phyloP scores from a whole-genome alignment of 2,113 vertebrate genomes.

The Microtus oregoni region DNA sequence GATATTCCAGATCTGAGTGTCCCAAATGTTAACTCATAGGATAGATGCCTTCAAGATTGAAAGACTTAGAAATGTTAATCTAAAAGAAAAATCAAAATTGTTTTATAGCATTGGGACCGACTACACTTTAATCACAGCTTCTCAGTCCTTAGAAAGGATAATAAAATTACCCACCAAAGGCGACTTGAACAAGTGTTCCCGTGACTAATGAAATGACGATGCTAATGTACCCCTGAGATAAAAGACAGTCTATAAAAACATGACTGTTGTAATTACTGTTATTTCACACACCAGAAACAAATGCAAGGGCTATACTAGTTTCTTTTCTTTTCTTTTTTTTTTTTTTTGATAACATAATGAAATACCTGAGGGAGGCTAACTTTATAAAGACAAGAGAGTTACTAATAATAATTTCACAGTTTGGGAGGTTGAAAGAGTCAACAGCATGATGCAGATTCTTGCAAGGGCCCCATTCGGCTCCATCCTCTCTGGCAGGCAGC shows the following conservation, averaged over 20 bases:
- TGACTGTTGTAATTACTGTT: not conserved
- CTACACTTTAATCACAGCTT: not conserved
- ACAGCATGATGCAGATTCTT: not conserved
- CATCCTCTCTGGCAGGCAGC: not conserved
- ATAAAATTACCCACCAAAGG: not conserved
- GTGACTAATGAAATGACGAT: not conserved
- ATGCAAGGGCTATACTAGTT: not conserved
- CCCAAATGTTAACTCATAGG: not conserved
- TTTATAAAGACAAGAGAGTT: not conserved
- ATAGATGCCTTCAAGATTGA: not conserved
- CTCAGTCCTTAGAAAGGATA: slow-evolving; percentile 12
- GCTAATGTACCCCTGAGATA: not conserved
- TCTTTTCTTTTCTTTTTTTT: no score
- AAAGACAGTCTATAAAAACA: not conserved
- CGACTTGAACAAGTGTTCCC: not conserved
- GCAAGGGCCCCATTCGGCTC: not conserved
- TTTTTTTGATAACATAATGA: not conserved
- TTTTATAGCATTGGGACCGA: not conserved
- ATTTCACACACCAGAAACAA: not conserved
- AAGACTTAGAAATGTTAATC: slow-evolving; percentile 2
- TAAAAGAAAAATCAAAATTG: not conserved
- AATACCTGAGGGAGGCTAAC: not conserved
- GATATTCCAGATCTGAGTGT: not conserved
- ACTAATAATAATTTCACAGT: not conserved
- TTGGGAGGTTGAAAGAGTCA: not conserved